These are phyloP conservation scores for Pygoscelis antarcticus DNA, from an alignment of 2,113 vertebrate species.

Conservation along the genomic window DNA sequence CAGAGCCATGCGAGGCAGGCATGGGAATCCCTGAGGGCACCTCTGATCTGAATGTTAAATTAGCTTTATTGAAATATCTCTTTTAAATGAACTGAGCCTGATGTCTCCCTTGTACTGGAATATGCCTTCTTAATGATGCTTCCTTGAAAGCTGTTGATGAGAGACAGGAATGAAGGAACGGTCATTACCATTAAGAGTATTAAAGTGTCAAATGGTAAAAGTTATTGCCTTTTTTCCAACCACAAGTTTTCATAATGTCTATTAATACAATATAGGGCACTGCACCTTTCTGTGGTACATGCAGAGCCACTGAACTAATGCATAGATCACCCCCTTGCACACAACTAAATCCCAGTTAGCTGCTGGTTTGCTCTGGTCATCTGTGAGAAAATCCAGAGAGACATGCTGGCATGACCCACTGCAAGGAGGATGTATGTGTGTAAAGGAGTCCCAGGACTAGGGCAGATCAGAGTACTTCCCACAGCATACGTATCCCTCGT, in stretches of 20 bases:
- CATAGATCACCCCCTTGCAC: background rate
- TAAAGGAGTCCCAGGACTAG: background rate
- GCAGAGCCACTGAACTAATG: background rate
- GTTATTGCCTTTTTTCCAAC: background rate
- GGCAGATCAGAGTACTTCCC: background rate
- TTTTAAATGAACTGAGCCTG: background rate
- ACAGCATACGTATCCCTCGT: background rate
- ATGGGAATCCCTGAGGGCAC: background rate
- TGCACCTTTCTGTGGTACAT: background rate
- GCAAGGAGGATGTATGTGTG: background rate
- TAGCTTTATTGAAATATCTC: background rate
- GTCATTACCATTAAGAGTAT: background rate
- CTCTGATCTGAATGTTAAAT: background rate
- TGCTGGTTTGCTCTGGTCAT: background rate
- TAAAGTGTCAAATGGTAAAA: background rate
- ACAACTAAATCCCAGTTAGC: background rate
- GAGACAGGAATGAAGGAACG: background rate
- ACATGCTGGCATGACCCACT: background rate
- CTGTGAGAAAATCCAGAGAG: background rate
- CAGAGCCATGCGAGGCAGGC: background rate
- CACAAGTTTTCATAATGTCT: background rate
- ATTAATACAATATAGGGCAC: background rate
- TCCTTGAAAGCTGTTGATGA: slow-evolving; percentile 3
- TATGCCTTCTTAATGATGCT: background rate
- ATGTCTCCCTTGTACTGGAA: background rate